Conservation (phyloP, 2,797 vertebrate species). For the Bradypodion pumilum region DNA sequence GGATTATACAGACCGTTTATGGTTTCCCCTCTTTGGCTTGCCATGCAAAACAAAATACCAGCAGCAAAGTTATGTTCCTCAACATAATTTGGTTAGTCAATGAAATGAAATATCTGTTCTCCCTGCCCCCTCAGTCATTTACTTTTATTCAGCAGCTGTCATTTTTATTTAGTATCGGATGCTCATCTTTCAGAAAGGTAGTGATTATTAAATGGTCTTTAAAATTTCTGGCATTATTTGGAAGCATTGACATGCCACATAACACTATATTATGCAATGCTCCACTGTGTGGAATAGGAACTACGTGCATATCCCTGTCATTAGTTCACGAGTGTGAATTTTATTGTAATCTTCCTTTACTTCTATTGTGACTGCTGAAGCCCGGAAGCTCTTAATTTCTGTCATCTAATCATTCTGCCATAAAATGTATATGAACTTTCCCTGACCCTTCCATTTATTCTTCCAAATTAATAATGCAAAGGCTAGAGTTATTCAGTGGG, state of each 20-base stretch:
- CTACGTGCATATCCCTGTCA: constrained; percentile 34
- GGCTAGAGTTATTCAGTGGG: constrained; percentile 30
- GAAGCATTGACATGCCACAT: constrained; percentile 62
- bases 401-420: constrained; percentile 40
- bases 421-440: constrained; percentile 18
- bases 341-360: constrained; percentile 28
- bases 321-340: constrained; percentile 50
- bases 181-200: constrained; percentile 68
- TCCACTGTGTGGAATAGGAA: constrained; percentile 48
- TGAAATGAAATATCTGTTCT: constrained; percentile 68
- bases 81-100: constrained; percentile 74
- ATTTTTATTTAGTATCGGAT: constrained; percentile 76
- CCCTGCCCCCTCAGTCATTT: constrained; percentile 64
- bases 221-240: constrained; percentile 51
- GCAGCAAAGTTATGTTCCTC: constrained; percentile 68
- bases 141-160: constrained; percentile 63
- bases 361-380: constrained; percentile 26
- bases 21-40: constrained; percentile 63
- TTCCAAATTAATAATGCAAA: constrained; percentile 36
- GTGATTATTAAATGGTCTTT: constrained; percentile 56
- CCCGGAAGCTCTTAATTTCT: constrained; percentile 24
- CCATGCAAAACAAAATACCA: constrained; percentile 63
- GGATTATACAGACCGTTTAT: constrained; percentile 32
- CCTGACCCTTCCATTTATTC: constrained; percentile 28
- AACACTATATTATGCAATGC: constrained; percentile 45